phyloP scores from a whole-genome alignment of 2,797 vertebrate genomes.

The Furcifer pardalis region DNA sequence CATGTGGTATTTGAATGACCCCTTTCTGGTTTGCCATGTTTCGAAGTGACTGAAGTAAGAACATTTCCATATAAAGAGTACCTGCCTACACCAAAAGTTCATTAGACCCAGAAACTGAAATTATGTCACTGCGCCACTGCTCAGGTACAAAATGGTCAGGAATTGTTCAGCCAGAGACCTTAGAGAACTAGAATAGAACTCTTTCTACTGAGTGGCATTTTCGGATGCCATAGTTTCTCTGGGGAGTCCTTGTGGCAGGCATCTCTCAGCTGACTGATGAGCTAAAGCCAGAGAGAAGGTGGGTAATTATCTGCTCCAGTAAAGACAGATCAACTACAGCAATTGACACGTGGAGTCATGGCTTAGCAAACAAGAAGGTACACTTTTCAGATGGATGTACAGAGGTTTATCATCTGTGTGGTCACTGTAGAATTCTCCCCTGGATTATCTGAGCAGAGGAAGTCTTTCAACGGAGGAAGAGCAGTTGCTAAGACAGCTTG shows the following conservation, averaged over 20 bases:
- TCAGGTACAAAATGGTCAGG: too few relatives aligned
- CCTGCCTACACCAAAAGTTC: background rate
- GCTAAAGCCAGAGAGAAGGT: background rate
- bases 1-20: too few relatives aligned
- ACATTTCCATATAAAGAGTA: background rate
- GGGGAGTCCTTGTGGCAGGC: background rate
- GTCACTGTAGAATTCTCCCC: background rate
- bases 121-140: background rate
- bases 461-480: background rate
- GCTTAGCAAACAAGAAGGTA: background rate
- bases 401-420: background rate
- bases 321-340: fast-evolving
- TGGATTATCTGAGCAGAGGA: background rate
- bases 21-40: too few relatives aligned
- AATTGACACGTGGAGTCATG: background rate
- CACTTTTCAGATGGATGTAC: fast-evolving
- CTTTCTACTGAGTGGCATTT: background rate
- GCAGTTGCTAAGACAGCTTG: background rate
- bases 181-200: background rate
- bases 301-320: background rate
- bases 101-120: background rate
- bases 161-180: background rate
- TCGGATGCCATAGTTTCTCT: background rate
- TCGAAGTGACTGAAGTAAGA: too few relatives aligned
- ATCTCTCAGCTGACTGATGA: background rate